Percentiles rank a stretch among this genome's conserved stretches.
These are phyloP conservation scores for Anguilla pacifica DNA, from an alignment of 2,797 vertebrate species.

Conservation along the genomic window DNA sequence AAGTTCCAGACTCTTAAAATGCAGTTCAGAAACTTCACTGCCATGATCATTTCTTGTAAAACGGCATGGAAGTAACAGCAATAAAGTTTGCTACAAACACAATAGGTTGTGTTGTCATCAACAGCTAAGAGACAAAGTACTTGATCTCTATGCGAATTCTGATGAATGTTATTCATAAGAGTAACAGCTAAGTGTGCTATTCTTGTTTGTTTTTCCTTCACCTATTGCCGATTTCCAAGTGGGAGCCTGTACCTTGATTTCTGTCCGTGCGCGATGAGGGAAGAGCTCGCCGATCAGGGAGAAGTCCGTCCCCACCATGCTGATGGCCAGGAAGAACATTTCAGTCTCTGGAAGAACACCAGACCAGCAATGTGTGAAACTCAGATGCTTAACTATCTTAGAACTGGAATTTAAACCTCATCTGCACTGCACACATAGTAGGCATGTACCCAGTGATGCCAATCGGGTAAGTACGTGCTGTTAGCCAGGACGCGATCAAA, in stretches of 20 bases:
- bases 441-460: background rate
- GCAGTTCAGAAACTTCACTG: too few relatives aligned
- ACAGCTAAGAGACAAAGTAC: background rate
- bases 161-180: background rate
- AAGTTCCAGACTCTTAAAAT: too few relatives aligned
- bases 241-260: slow-evolving; percentile 86
- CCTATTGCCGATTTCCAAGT: background rate
- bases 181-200: background rate
- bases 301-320: slow-evolving; percentile 98
- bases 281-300: slow-evolving; percentile 95
- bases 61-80: too few relatives aligned
- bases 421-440: background rate
- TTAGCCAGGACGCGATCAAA: background rate
- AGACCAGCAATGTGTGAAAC: slow-evolving; percentile 22
- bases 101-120: background rate
- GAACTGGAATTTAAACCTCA: background rate
- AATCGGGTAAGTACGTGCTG: background rate
- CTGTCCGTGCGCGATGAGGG: slow-evolving; percentile 87
- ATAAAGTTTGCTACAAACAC: background rate
- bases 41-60: too few relatives aligned
- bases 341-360: slow-evolving; percentile 83
- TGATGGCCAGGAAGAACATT: slow-evolving; percentile 96
- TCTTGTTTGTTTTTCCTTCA: background rate
- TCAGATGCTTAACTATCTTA: background rate
- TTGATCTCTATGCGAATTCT: background rate